phyloP scores from a whole-genome alignment of 2,888 invertebrate genomes.

The Hypena proboscidalis region DNA sequence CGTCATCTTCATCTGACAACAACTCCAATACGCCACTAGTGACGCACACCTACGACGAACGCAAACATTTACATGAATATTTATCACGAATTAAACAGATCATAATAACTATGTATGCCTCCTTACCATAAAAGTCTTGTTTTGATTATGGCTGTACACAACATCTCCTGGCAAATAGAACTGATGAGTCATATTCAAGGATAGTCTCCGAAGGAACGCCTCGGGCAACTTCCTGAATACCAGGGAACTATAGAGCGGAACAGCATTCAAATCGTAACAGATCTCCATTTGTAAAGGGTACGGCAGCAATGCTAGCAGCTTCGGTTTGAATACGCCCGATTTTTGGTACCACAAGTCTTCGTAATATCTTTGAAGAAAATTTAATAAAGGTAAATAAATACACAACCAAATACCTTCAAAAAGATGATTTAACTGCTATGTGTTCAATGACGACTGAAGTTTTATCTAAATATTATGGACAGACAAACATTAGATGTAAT shows the following conservation, averaged over 20 bases:
- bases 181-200: slow-evolving; percentile 80
- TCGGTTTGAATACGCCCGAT: slow-evolving; percentile 77
- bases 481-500: too few relatives aligned
- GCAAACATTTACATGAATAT: neutral
- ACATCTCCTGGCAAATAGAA: slow-evolving; percentile 82
- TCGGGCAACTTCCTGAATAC: slow-evolving; percentile 82
- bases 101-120: too few relatives aligned
- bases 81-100: neutral
- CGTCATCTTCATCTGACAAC: slow-evolving; percentile 82
- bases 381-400: too few relatives aligned
- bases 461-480: too few relatives aligned
- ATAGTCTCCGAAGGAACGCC: slow-evolving; percentile 79
- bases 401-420: too few relatives aligned
- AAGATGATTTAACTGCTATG: too few relatives aligned
- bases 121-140: slow-evolving; percentile 81
- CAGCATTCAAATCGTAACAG: slow-evolving; percentile 80
- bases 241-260: slow-evolving; percentile 78
- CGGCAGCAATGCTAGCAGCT: slow-evolving; percentile 71
- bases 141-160: slow-evolving; percentile 79
- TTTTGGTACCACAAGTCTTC: slow-evolving; percentile 83
- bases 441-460: too few relatives aligned
- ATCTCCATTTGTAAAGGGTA: slow-evolving; percentile 82
- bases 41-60: slow-evolving; percentile 72
- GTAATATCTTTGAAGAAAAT: slow-evolving; percentile 66
- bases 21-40: slow-evolving; percentile 79